These are phyloP conservation scores for Trissolcus brochymenae DNA, from an alignment of 2,888 invertebrate species.

Conservation along the genomic window DNA sequence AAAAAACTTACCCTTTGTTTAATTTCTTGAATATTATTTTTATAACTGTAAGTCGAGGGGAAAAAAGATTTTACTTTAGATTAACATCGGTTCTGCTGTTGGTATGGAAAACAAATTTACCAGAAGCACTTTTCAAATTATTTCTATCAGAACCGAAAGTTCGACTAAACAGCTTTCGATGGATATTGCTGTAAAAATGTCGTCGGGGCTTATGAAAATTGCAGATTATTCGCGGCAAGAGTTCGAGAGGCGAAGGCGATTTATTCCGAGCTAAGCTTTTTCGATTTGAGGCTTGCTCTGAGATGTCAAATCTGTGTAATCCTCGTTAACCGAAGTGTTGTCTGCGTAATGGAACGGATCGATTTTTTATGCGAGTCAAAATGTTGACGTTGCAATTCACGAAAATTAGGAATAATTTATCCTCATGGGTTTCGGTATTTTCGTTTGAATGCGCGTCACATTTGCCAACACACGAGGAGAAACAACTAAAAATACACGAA, in stretches of 20 bases:
- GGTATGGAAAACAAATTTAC: too few species aligned
- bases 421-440: neutral
- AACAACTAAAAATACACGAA: constrained; percentile 28
- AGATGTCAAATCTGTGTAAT: constrained; percentile 25
- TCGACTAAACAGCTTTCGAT: constrained; percentile 34
- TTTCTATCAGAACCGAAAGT: constrained; percentile 13
- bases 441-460: constrained; percentile 9
- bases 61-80: too few species aligned
- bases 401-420: neutral
- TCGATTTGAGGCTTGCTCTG: constrained; percentile 15
- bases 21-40: too few species aligned
- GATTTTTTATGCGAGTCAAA: constrained; percentile 11
- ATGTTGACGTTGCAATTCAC: too few species aligned
- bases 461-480: neutral
- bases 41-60: too few species aligned
- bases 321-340: constrained; percentile 28
- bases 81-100: too few species aligned
- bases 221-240: constrained; percentile 38
- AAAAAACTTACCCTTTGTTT: too few species aligned
- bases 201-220: constrained; percentile 47
- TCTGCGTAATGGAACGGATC: constrained; percentile 20
- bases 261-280: constrained; percentile 21
- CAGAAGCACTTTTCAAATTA: constrained; percentile 21
- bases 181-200: constrained; percentile 38
- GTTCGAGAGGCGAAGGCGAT: constrained; percentile 27